Evolutionary conservation across 2,797 vertebrate genomes (phyloP).

Genomic region (Aselliscus stoliczkanus): DNA sequence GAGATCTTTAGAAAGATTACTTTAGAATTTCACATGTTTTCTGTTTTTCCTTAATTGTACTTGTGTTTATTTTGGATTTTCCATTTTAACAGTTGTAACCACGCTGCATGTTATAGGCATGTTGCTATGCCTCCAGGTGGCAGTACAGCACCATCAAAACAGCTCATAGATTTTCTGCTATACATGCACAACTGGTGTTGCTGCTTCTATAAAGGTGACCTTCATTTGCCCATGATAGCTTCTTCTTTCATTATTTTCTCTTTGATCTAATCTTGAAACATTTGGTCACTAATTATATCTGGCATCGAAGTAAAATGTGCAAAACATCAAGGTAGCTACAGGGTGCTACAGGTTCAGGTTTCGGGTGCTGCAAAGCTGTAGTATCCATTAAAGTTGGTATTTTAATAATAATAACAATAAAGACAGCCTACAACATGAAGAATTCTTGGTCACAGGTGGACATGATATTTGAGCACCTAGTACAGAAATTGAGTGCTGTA

Average conservation of each 20-base stretch:
- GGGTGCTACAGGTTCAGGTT: not conserved
- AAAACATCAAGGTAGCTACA: conserved; percentile 23
- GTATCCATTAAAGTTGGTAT: not conserved
- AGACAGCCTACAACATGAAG: conserved; percentile 13
- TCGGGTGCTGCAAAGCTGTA: not conserved
- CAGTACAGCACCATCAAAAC: conserved; percentile 29
- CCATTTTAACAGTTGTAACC: not conserved
- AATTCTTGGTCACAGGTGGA: not conserved
- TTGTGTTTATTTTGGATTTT: not conserved
- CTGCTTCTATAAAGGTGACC: conserved; percentile 33
- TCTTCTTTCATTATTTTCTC: conserved; percentile 28
- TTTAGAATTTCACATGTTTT: not conserved
- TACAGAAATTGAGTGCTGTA: not conserved
- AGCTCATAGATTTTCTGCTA: not conserved
- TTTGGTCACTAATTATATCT: conserved; percentile 48
- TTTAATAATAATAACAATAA: not conserved
- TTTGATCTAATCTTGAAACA: conserved; percentile 28
- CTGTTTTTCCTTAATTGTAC: not conserved
- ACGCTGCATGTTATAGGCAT: not conserved
- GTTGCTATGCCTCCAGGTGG: conserved; percentile 46
- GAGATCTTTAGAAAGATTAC: conserved; percentile 12
- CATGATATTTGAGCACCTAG: not conserved
- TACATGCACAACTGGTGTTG: not conserved
- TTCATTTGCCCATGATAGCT: conserved; percentile 2
- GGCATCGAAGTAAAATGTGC: conserved; percentile 48